Percentiles rank a stretch among this genome's conserved stretches.
These are phyloP conservation scores for Meloidogyne exigua DNA, from an alignment of 1,140 invertebrate species.

Conservation along the genomic window DNA sequence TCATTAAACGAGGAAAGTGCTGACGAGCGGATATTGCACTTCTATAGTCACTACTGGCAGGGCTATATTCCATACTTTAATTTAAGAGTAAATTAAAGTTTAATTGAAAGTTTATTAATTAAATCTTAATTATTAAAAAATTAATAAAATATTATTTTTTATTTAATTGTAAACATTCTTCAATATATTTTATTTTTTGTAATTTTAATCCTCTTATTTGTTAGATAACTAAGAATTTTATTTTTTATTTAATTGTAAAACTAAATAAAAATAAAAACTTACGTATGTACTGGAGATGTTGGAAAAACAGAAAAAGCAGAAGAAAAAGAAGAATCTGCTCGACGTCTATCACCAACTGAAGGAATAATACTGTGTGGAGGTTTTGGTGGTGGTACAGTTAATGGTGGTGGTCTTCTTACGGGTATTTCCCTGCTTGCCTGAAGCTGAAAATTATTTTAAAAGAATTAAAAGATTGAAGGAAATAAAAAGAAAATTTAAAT, in stretches of 20 bases:
- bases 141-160: too few species aligned
- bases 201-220: too few species aligned
- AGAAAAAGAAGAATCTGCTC: not conserved
- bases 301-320: not conserved
- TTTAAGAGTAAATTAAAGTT: not conserved
- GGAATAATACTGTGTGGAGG: not conserved
- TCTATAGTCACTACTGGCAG: constrained; percentile 51
- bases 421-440: not conserved
- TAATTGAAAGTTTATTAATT: too few species aligned
- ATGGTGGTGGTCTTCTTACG: not conserved
- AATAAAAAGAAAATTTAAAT: not conserved
- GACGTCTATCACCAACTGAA: not conserved
- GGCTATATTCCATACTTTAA: constrained; percentile 50
- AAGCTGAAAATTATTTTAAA: not conserved
- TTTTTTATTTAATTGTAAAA: too few species aligned
- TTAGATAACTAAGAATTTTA: too few species aligned
- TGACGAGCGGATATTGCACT: constrained; percentile 55
- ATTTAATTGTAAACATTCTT: too few species aligned
- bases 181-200: too few species aligned
- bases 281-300: not conserved
- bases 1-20: constrained; percentile 48
- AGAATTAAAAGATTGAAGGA: too few species aligned
- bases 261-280: not conserved
- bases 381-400: constrained; percentile 1
- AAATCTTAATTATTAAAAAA: too few species aligned